Percentiles rank a stretch among this genome's conserved stretches.
These are phyloP conservation scores for Nematostella vectensis DNA, from an alignment of 92 coral and sea anemone species.

Conservation along the genomic window DNA sequence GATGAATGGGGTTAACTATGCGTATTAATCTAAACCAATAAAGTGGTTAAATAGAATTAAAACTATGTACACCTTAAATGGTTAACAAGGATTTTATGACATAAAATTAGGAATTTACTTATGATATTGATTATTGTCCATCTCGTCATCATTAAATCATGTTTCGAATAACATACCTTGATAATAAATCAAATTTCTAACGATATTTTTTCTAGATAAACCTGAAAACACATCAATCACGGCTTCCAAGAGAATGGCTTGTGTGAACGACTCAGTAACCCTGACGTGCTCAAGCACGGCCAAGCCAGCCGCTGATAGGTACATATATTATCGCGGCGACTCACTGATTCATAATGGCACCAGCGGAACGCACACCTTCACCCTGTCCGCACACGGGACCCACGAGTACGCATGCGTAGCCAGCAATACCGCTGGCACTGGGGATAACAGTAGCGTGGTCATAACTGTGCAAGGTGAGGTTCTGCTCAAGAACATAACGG, in stretches of 20 bases:
- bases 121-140: too few relatives aligned
- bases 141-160: too few relatives aligned
- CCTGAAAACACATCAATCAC: constrained; percentile 11
- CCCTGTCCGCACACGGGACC: constrained; percentile 5
- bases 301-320: constrained; percentile 43
- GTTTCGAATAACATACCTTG: too few relatives aligned
- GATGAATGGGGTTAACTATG: too few relatives aligned
- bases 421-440: constrained; percentile 11
- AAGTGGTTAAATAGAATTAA: too few relatives aligned
- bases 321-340: constrained; percentile 42
- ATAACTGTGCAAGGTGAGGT: constrained; percentile 13
- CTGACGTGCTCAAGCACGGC: constrained; percentile 54
- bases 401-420: constrained; percentile 19
- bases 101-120: too few relatives aligned
- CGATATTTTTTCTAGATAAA: constrained; percentile 12
- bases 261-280: constrained; percentile 38
- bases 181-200: too few relatives aligned
- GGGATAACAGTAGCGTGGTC: constrained; percentile 10
- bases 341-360: constrained; percentile 7
- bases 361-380: background rate
- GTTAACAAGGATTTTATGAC: too few relatives aligned
- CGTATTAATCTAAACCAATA: too few relatives aligned
- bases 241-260: background rate
- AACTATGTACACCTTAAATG: too few relatives aligned
- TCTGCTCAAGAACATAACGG: too few relatives aligned